A percentile compares a stretch with the other conserved stretches of the same genome.
phyloP scores from a whole-genome alignment of 2,797 vertebrate species.

The Iguana delicatissima region DNA sequence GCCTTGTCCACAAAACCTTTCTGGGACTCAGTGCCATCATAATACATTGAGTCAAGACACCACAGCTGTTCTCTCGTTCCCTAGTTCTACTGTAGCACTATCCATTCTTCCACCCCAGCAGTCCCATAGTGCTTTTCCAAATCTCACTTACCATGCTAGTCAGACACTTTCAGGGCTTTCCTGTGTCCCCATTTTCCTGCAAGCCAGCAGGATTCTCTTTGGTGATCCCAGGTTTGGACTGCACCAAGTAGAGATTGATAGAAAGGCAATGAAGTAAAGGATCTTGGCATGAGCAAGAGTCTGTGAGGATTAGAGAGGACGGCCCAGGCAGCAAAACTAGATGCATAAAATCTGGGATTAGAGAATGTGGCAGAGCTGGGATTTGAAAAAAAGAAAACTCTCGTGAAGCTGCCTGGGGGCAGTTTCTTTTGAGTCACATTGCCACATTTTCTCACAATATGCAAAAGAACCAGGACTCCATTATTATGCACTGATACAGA shows the following conservation, averaged over 20 bases:
- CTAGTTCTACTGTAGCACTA: no score
- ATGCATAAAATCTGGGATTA: constrained; percentile 30
- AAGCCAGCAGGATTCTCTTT: constrained; percentile 20
- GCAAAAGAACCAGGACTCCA: constrained; percentile 5
- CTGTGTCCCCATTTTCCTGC: background rate
- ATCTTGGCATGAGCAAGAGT: background rate
- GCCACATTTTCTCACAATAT: constrained; percentile 18
- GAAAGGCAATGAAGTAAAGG: background rate
- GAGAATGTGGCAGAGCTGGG: constrained; percentile 15
- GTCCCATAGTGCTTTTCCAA: background rate
- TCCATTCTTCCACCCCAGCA: background rate
- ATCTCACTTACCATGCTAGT: background rate
- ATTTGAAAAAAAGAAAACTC: background rate
- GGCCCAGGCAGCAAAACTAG: constrained; percentile 16
- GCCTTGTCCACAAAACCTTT: background rate
- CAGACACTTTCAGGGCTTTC: background rate
- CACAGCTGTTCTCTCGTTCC: no score
- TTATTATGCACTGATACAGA: constrained; percentile 5
- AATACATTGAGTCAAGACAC: background rate
- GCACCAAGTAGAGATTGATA: background rate
- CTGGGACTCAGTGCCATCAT: constrained; percentile 6
- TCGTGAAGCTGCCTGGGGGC: constrained; percentile 16
- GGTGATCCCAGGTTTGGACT: constrained; percentile 28
- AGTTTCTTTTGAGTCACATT: constrained; percentile 14
- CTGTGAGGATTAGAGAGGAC: constrained; percentile 16